Evolutionary conservation across 1,140 invertebrate species (phyloP).

Genomic region (Dendroctonus ponderosae): DNA sequence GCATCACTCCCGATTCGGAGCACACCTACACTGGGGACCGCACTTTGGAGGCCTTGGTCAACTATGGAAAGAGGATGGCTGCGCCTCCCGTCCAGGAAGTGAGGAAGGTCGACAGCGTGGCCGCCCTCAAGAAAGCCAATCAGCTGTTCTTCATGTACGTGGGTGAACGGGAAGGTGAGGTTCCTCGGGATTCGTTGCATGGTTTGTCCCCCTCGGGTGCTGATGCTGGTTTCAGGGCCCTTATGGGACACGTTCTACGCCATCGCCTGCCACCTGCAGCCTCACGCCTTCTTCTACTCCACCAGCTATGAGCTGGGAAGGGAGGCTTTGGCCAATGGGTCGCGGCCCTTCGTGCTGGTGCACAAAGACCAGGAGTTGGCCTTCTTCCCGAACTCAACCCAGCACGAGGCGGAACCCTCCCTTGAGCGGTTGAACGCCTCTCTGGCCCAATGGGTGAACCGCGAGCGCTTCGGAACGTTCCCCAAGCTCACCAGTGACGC

Average conservation of each 20-base stretch:
- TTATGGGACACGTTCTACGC: constrained; percentile 78
- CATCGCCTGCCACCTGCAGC: constrained; percentile 75
- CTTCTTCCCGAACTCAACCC: constrained; percentile 54
- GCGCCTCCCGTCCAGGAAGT: constrained; percentile 83
- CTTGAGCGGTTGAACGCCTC: constrained; percentile 59
- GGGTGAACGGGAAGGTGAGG: constrained; percentile 66
- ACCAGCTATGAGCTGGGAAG: constrained; percentile 65
- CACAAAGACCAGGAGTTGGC: constrained; percentile 78
- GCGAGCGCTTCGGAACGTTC: constrained; percentile 87
- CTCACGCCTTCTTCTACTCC: constrained; percentile 83
- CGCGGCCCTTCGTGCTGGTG: constrained; percentile 73
- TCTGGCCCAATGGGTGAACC: constrained; percentile 82
- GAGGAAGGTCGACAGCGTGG: constrained; percentile 73
- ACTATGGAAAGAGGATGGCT: constrained; percentile 87
- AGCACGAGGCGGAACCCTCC: not conserved
- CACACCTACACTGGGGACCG: constrained; percentile 88
- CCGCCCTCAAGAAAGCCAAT: constrained; percentile 70
- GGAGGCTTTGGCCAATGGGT: constrained; percentile 65
- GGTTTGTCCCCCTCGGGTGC: too few species aligned
- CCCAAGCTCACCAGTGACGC: constrained; percentile 83
- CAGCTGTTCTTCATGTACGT: constrained; percentile 87
- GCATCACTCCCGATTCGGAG: constrained; percentile 81
- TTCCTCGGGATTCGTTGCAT: not conserved
- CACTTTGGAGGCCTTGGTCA: constrained; percentile 86
- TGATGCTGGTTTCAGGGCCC: constrained; percentile 35